Evolutionary conservation across 2,888 invertebrate genomes (phyloP).

Genomic region (Adelphocoris suturalis): DNA sequence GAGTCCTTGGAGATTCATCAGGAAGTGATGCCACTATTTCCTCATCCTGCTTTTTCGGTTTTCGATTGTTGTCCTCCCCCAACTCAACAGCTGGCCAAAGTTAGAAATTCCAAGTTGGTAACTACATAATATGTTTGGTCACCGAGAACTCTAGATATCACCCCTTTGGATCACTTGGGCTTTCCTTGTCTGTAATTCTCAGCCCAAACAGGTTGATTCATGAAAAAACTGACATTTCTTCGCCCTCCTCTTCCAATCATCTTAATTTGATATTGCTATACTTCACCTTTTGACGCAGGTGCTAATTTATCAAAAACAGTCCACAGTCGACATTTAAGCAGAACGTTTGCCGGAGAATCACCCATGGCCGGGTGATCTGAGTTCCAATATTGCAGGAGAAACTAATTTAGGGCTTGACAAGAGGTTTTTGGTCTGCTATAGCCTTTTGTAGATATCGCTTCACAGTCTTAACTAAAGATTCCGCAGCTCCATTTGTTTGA

Average conservation of each 20-base stretch:
- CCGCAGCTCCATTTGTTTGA: no score
- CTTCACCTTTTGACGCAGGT: background rate
- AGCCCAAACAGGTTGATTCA: background rate
- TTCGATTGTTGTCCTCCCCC: background rate
- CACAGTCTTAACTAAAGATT: background rate
- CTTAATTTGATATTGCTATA: background rate
- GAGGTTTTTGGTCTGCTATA: no score
- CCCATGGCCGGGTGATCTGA: background rate
- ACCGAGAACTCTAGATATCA: no score
- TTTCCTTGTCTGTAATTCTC: background rate
- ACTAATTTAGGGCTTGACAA: background rate
- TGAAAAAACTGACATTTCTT: background rate
- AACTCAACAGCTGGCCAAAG: background rate
- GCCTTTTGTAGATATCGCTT: background rate
- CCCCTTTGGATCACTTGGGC: constrained; percentile 1
- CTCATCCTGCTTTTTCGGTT: no score
- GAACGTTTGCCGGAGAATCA: background rate
- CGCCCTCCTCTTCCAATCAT: background rate
- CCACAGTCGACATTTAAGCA: background rate
- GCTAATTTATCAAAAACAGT: background rate
- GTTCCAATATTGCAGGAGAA: background rate
- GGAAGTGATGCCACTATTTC: no score
- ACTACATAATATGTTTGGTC: background rate
- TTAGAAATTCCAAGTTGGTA: background rate
- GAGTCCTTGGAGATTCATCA: no score